Percentiles rank a stretch among this genome's conserved stretches.
Conservation (phyloP, 2,888 invertebrate genomes). For the Nomada ferruginata region DNA sequence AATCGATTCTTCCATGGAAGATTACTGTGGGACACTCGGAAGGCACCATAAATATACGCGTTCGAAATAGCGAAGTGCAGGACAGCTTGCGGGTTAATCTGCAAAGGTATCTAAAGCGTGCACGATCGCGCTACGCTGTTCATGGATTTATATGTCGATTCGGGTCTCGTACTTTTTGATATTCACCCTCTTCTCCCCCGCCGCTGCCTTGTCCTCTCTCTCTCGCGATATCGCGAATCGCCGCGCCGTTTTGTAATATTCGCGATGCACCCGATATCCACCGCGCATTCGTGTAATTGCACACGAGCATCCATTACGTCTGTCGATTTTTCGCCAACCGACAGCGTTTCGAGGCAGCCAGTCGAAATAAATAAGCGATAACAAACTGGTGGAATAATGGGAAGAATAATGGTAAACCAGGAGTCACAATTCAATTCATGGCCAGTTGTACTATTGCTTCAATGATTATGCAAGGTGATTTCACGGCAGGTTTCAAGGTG, state of each 20-base stretch:
- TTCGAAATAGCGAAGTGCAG: slow-evolving; percentile 30
- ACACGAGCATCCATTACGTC: slow-evolving; percentile 35
- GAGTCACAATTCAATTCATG: neutral
- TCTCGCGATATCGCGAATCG: slow-evolving; percentile 25
- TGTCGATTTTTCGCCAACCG: slow-evolving; percentile 35
- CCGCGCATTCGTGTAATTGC: slow-evolving; percentile 65
- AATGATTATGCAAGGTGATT: too few species aligned
- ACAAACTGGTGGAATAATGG: slow-evolving; percentile 8
- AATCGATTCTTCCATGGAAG: slow-evolving; percentile 62
- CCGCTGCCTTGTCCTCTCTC: slow-evolving; percentile 3
- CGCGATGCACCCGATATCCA: slow-evolving; percentile 37
- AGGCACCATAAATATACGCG: slow-evolving; percentile 74
- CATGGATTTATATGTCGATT: slow-evolving; percentile 66
- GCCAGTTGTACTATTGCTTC: too few species aligned
- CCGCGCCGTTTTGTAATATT: slow-evolving; percentile 49
- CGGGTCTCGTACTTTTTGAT: slow-evolving; percentile 56
- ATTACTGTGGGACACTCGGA: slow-evolving; percentile 69
- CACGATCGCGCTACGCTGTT: slow-evolving; percentile 55
- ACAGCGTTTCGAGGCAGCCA: slow-evolving; percentile 9
- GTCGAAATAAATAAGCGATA: slow-evolving; percentile 39
- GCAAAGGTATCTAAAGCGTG: slow-evolving; percentile 67
- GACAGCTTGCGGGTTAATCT: slow-evolving; percentile 76
- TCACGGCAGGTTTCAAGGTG: too few species aligned
- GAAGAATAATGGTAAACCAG: slow-evolving; percentile 21
- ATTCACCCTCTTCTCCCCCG: slow-evolving; percentile 24